phyloP scores from a whole-genome alignment of 2,888 invertebrate genomes.

The Drosophila maculinotata region DNA sequence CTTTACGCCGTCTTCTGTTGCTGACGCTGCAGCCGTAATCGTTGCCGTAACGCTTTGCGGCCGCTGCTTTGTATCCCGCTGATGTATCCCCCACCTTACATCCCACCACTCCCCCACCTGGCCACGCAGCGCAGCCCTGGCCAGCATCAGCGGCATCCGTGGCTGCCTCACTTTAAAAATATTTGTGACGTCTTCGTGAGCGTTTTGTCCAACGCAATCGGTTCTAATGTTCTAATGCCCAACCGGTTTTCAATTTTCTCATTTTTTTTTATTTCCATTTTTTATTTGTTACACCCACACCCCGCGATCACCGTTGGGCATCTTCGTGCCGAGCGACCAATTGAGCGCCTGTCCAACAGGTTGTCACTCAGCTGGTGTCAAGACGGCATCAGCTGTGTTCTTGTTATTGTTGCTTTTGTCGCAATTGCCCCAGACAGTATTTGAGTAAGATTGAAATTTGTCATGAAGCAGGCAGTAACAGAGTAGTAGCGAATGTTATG shows the following conservation, averaged over 20 bases:
- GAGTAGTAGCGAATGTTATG: no score
- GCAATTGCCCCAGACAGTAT: slow-evolving; percentile 17
- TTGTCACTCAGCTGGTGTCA: slow-evolving; percentile 61
- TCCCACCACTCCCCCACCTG: neutral
- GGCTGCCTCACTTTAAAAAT: slow-evolving; percentile 37
- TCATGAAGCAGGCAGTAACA: neutral
- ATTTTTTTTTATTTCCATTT: no score
- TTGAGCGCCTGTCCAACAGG: slow-evolving; percentile 62
- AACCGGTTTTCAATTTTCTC: slow-evolving; percentile 41
- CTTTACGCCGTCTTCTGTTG: slow-evolving; percentile 2
- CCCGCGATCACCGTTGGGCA: neutral
- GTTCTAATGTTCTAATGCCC: slow-evolving; percentile 45
- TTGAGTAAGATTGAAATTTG: neutral
- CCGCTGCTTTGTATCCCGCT: neutral
- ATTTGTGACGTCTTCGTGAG: slow-evolving; percentile 38
- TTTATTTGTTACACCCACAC: slow-evolving; percentile 1
- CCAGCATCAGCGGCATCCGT: no score
- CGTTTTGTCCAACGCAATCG: slow-evolving; percentile 20
- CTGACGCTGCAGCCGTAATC: slow-evolving; percentile 22
- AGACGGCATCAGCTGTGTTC: slow-evolving; percentile 18
- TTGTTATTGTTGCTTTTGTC: slow-evolving; percentile 6
- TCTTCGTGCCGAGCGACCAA: slow-evolving; percentile 29
- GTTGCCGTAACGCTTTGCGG: slow-evolving; percentile 22
- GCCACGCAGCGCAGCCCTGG: neutral
- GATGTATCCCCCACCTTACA: neutral